These are phyloP conservation scores for Nemapogon koenigi DNA, from an alignment of 2,888 invertebrate genomes.

Conservation along the genomic window DNA sequence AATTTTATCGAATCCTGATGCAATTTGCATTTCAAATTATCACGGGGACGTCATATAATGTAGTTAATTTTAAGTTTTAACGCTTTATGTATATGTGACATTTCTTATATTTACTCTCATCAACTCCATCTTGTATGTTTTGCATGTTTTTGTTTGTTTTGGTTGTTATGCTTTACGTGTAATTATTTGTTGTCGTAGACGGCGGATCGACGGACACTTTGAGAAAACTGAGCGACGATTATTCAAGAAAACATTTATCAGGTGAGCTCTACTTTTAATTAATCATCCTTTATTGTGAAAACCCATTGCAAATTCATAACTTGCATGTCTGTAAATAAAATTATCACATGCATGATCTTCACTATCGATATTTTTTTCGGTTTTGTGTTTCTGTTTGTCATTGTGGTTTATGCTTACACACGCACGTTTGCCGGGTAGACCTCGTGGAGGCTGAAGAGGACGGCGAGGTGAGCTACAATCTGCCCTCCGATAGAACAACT, in stretches of 20 bases:
- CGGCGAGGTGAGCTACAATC: conserved; percentile 47
- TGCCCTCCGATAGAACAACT: conserved; percentile 39
- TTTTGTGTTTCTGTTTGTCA: conserved; percentile 23
- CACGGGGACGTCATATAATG: conserved; percentile 4
- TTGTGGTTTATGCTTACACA: conserved; percentile 24
- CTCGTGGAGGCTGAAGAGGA: conserved; percentile 66
- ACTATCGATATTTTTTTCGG: background rate
- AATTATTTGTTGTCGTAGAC: conserved; percentile 56
- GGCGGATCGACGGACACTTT: conserved; percentile 54
- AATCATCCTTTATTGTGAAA: background rate
- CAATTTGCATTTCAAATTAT: conserved; percentile 26
- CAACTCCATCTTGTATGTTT: background rate
- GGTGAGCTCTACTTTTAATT: conserved; percentile 34
- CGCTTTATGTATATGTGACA: conserved; percentile 18
- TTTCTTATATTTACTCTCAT: conserved; percentile 15
- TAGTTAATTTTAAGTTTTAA: conserved; percentile 1
- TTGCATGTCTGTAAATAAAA: background rate
- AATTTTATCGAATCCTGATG: conserved; percentile 31
- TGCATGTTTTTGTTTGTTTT: conserved; percentile 24
- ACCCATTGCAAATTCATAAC: too few species aligned
- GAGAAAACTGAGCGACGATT: conserved; percentile 59
- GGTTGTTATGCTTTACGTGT: conserved; percentile 55
- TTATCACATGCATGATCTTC: conserved; percentile 1
- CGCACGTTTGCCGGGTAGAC: conserved; percentile 40
- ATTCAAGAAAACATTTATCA: conserved; percentile 60